phyloP scores from a whole-genome alignment of 1,140 invertebrate genomes.

The Forficula auricularia region DNA sequence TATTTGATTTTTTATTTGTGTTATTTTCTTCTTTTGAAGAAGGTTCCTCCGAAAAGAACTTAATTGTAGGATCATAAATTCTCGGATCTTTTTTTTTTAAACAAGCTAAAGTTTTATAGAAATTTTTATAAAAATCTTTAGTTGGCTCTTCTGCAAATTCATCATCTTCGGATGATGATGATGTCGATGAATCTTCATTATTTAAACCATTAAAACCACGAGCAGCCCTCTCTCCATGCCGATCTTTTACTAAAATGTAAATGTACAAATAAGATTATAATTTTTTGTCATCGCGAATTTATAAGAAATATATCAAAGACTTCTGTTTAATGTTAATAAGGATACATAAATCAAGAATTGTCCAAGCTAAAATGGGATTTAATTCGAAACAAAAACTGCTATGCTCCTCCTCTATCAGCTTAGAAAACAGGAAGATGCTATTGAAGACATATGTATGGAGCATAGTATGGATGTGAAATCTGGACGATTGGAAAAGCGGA shows the following conservation, averaged over 20 bases:
- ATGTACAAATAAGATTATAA: too few relatives aligned
- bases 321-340: too few relatives aligned
- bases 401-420: too few relatives aligned
- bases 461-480: too few relatives aligned
- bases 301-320: too few relatives aligned
- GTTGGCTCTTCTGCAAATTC: slow-evolving; percentile 37
- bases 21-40: slow-evolving; percentile 17
- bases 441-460: too few relatives aligned
- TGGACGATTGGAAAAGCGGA: too few relatives aligned
- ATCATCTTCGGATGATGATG: slow-evolving; percentile 32
- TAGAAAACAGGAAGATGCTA: too few relatives aligned
- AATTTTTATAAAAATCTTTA: slow-evolving; percentile 60
- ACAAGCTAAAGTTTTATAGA: slow-evolving; percentile 65
- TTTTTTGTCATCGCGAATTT: too few relatives aligned
- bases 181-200: slow-evolving; percentile 27
- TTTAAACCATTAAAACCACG: slow-evolving; percentile 19
- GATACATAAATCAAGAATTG: too few relatives aligned
- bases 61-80: slow-evolving; percentile 62
- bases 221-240: slow-evolving; percentile 40
- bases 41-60: slow-evolving; percentile 58
- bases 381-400: too few relatives aligned
- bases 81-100: slow-evolving; percentile 75
- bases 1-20: slow-evolving; percentile 20
- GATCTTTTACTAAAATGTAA: slow-evolving; percentile 46
- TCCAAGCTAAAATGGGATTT: too few relatives aligned